Evolutionary conservation across 1,140 invertebrate genomes (phyloP), one percentile per base, ranked within the genome.

Genomic region (Parapsyche elsis): DNA sequence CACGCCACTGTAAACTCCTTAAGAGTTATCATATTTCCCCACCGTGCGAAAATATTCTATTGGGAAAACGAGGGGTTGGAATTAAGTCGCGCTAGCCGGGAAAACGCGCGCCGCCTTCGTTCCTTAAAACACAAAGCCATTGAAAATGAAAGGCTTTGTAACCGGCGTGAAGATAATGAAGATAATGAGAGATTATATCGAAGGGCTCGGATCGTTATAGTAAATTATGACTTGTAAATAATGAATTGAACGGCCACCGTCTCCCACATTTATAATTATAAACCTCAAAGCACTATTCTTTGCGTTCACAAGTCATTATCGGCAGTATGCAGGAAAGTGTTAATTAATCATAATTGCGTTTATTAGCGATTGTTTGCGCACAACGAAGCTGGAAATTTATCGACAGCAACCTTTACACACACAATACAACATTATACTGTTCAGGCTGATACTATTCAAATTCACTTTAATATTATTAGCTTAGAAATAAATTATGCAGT

Each of bases 161-260:
- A 21, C 57, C 73, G 73, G 79, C 71, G 75, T 45, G 38, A 71
- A 80, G 74, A 80, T 80, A 80, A 80, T 76, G 79, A 71, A 71
- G 73, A 76, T 76, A 80, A 80, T 76, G 79, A 76, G 79, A 80
- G 79, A 76, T 80, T 80, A 80, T 80, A 77, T 80, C 74, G 59
- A 73, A 77, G 75, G 74, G 73, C 44, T 44, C 38, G 61, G 59
- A 53, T 73, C 67, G 78, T 59, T 30, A 75, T 61, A 23, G 49
- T 80, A 59, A 75, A 67, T 75, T 75, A 80, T 80, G 71, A 80
- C 79, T 80, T 80, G 71, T 73, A 80, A 73, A 80, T 79, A 79
- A 79, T 79, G 76, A 26, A 67, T 26, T 59, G 73, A 30, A 57
- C 71, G 30, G 26, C 59, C 12, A 12, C 12, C 23, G 5, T 24